Evolutionary conservation across 2,888 invertebrate species (phyloP).

Genomic region (Cheilosia impressa): DNA sequence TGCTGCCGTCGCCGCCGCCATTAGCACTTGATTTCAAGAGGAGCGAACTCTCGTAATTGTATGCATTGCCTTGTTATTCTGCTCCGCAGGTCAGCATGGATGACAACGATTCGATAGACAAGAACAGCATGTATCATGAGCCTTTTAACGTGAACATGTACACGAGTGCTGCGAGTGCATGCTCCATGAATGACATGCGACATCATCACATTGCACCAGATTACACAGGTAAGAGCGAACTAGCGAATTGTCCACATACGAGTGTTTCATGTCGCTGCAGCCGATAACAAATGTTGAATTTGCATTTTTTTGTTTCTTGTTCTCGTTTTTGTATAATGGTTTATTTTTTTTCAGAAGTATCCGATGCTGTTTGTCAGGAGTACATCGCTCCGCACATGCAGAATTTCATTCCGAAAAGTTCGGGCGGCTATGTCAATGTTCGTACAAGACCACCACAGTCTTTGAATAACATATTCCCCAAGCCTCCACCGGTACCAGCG

Average conservation of each 20-base stretch:
- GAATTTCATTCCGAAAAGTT: conserved; percentile 84
- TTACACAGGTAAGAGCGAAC: conserved; percentile 85
- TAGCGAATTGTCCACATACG: neutral
- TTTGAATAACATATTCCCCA: conserved; percentile 85
- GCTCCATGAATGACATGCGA: conserved; percentile 84
- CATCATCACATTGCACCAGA: conserved; percentile 85
- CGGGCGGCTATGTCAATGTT: conserved; percentile 83
- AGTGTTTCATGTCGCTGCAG: neutral
- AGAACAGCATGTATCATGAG: conserved; percentile 84
- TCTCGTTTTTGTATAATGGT: neutral
- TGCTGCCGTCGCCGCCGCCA: neutral
- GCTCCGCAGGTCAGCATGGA: conserved; percentile 80
- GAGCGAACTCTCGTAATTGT: conserved; percentile 40
- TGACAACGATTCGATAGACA: conserved; percentile 84
- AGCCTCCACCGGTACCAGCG: conserved; percentile 88
- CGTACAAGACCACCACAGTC: conserved; percentile 84
- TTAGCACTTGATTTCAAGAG: conserved; percentile 16
- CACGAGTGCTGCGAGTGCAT: conserved; percentile 83
- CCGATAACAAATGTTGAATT: conserved; percentile 53
- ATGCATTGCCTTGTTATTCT: conserved; percentile 65
- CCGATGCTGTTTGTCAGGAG: conserved; percentile 85
- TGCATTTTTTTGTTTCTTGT: conserved; percentile 19
- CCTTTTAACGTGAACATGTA: conserved; percentile 84
- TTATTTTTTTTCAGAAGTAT: conserved; percentile 84
- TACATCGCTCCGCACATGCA: conserved; percentile 87